phyloP scores from a whole-genome alignment of 2,797 vertebrate genomes.

The Arvicola amphibius region DNA sequence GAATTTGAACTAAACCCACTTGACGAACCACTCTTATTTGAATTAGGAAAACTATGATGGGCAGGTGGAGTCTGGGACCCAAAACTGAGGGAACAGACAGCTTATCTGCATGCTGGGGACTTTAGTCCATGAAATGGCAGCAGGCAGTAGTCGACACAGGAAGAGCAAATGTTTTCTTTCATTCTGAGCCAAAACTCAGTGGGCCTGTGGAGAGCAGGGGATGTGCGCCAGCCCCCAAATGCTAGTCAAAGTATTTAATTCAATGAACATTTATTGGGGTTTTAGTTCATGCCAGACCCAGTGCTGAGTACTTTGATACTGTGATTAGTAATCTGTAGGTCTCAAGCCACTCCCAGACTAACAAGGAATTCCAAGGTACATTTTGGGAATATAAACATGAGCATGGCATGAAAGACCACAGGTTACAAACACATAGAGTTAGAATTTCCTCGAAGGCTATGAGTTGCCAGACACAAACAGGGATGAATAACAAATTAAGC shows the following conservation, averaged over 20 bases:
- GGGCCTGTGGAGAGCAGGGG: background rate
- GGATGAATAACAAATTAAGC: background rate
- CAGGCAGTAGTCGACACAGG: background rate
- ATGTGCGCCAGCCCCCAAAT: background rate
- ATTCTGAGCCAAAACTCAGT: slow-evolving; percentile 38
- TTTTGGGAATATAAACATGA: background rate
- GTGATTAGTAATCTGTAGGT: background rate
- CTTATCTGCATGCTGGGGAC: background rate
- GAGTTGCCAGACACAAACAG: background rate
- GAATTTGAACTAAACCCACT: background rate
- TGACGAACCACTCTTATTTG: background rate
- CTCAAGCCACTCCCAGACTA: background rate
- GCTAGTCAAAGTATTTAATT: background rate
- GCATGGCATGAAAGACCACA: background rate
- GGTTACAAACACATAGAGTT: background rate
- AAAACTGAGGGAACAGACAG: background rate
- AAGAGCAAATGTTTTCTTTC: slow-evolving; percentile 17
- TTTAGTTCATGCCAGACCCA: background rate
- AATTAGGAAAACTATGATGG: background rate
- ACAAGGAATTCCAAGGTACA: background rate
- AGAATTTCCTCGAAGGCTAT: background rate
- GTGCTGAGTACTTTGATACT: background rate
- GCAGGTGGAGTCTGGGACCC: background rate
- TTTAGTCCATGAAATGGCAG: background rate
- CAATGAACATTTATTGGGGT: background rate